Evolutionary conservation across 2,113 vertebrate genomes (phyloP), one percentile per base, ranked within the genome.

Genomic region (Lipophrys pholis): DNA sequence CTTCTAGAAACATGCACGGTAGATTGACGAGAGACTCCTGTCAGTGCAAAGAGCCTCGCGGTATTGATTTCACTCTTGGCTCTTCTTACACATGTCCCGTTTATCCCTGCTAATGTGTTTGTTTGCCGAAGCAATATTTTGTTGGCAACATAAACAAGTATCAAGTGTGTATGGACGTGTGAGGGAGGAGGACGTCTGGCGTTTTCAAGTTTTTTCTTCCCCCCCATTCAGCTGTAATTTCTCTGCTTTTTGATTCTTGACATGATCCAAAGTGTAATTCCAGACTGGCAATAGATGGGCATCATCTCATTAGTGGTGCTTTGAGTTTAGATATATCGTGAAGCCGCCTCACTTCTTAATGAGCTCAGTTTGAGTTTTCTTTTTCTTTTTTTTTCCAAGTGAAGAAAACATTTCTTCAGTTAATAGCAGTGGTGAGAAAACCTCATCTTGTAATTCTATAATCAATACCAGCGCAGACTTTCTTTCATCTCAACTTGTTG

Each of bases 31-130:
- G 5, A 57, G 21, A 71, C 45, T 59, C 7, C 64, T 51, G 68
- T 73, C 64, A 15, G 30, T 35, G 58, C 71, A n/a, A 58, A 71
- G 46, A 65, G 17, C 71, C 36, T 39, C 0, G 0, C 12, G 14
- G 30, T 77, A 89, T 86, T 63, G 81, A 87, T 87, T 75, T 58
- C 52, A 45, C 72, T 11, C 42, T 41, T 35, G 30, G 80, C 45
- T 86, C 81, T 60, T 53, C 42, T 89, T 86, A 76, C 87, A 65
- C 69, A 49, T 42, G 59, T 76, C 65, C 68, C 72, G 57, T 65
- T 76, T 75, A 72, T 73, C 38, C 11, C 43, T 11, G 65, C 58
- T 66, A 52, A 58, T 74, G 42, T 67, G 53, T 74, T 70, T 84
- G 73, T 79, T 71, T 70, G 73, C 52, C 35, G 15, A 0, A 0